phyloP scores from a whole-genome alignment of 1,140 invertebrate species.

The Pomacea maculata region DNA sequence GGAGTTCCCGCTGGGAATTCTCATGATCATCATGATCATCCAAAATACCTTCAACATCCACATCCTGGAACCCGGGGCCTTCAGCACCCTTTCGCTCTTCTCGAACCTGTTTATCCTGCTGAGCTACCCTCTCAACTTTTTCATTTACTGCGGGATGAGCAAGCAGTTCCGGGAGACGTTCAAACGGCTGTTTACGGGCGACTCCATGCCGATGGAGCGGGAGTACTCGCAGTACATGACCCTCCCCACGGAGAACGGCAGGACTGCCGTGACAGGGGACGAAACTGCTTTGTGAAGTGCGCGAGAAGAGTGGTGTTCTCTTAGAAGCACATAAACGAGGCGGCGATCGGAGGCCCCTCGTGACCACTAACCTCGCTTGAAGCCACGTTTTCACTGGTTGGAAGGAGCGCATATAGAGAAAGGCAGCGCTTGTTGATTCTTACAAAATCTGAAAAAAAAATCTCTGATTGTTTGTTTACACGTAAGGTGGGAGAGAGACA shows the following conservation, averaged over 20 bases:
- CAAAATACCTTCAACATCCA: conserved; percentile 71
- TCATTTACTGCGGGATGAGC: conserved; percentile 95
- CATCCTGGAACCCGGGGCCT: conserved; percentile 35
- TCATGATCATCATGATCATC: conserved; percentile 85
- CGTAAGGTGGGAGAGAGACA: too few species aligned
- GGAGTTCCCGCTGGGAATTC: conserved; percentile 84
- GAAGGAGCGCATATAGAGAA: background rate
- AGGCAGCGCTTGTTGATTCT: background rate
- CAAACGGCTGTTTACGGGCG: conserved; percentile 79
- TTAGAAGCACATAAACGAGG: background rate
- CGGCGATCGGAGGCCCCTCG: background rate
- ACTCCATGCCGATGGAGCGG: conserved; percentile 44
- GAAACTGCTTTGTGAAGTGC: conserved; percentile 49
- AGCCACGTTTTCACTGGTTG: background rate
- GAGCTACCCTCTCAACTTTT: conserved; percentile 93
- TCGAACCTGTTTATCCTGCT: conserved; percentile 91
- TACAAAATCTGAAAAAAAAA: too few species aligned
- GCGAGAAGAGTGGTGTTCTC: background rate
- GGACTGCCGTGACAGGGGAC: conserved; percentile 47
- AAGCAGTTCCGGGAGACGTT: conserved; percentile 93
- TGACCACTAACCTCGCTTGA: background rate
- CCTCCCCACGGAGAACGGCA: conserved; percentile 58
- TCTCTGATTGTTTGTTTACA: too few species aligned
- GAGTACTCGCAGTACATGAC: conserved; percentile 60
- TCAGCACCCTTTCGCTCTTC: conserved; percentile 59